phyloP scores from a whole-genome alignment of 2,888 invertebrate species.

The Copidosoma aretas region DNA sequence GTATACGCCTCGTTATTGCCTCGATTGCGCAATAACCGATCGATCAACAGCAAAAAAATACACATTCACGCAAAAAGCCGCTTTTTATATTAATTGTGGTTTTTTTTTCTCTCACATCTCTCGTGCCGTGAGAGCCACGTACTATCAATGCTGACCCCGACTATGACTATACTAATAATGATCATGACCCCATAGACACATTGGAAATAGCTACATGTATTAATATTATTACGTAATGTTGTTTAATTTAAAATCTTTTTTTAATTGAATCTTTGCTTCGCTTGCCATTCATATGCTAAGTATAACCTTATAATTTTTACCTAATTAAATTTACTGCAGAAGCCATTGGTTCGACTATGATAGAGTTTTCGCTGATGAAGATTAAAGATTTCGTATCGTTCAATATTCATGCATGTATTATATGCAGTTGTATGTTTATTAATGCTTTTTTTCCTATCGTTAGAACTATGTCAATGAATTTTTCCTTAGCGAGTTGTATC shows the following conservation, averaged over 20 bases:
- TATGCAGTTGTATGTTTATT: no score
- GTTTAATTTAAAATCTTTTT: not conserved
- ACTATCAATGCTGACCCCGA: conserved; percentile 6
- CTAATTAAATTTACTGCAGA: conserved; percentile 25
- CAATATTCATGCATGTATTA: not conserved
- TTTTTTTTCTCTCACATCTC: conserved; percentile 6
- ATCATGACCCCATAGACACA: not conserved
- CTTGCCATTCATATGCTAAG: not conserved
- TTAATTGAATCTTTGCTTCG: not conserved
- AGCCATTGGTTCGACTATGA: conserved; percentile 23
- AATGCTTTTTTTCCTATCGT: not conserved
- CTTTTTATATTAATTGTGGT: conserved; percentile 29
- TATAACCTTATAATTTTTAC: conserved; percentile 19
- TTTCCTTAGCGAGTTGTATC: conserved; percentile 5
- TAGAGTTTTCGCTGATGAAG: conserved; percentile 16
- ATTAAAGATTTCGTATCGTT: conserved; percentile 19
- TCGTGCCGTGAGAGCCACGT: not conserved
- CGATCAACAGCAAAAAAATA: conserved; percentile 40
- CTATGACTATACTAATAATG: no score
- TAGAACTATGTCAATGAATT: not conserved
- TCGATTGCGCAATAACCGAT: conserved; percentile 39
- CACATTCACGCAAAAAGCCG: conserved; percentile 40
- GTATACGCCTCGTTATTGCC: conserved; percentile 36
- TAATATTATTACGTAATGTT: not conserved
- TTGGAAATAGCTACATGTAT: not conserved